Evolutionary conservation across 2,113 vertebrate species (phyloP).

Genomic region (Hemiscyllium ocellatum): DNA sequence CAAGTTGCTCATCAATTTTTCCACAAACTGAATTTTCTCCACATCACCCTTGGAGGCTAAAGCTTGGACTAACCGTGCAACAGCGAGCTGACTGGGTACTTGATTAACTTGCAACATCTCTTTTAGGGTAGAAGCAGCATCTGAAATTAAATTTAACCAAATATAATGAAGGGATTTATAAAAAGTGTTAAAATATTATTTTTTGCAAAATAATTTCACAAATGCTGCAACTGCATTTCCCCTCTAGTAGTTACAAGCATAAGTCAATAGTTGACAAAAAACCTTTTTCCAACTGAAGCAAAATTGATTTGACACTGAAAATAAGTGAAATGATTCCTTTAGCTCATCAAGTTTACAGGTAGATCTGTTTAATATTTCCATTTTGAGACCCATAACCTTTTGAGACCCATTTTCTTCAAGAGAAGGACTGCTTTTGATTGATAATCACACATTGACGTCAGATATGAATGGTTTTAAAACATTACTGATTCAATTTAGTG

Average conservation of each 20-base stretch:
- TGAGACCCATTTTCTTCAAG: not conserved
- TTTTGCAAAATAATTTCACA: constrained; percentile 44
- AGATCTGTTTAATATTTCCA: not conserved
- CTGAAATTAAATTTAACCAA: constrained; percentile 52
- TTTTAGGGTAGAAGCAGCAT: constrained; percentile 59
- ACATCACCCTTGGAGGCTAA: constrained; percentile 61
- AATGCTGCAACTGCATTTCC: constrained; percentile 38
- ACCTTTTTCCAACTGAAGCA: not conserved
- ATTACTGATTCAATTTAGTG: not conserved
- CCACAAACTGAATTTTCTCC: constrained; percentile 59
- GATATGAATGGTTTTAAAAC: not conserved
- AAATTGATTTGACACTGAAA: not conserved
- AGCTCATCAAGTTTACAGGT: not conserved
- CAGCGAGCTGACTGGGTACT: constrained; percentile 52
- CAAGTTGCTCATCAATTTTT: constrained; percentile 51
- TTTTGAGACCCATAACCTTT: not conserved
- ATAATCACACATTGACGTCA: too few relatives aligned
- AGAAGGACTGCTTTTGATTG: not conserved
- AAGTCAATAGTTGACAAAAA: not conserved
- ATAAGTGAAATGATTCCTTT: not conserved
- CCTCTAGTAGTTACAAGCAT: not conserved
- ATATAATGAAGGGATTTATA: constrained; percentile 16
- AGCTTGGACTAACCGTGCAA: constrained; percentile 60
- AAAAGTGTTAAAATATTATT: not conserved
- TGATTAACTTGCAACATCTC: constrained; percentile 51